Evolutionary conservation across 2,888 invertebrate species (phyloP).

Genomic region (Ypsolopha sequella): DNA sequence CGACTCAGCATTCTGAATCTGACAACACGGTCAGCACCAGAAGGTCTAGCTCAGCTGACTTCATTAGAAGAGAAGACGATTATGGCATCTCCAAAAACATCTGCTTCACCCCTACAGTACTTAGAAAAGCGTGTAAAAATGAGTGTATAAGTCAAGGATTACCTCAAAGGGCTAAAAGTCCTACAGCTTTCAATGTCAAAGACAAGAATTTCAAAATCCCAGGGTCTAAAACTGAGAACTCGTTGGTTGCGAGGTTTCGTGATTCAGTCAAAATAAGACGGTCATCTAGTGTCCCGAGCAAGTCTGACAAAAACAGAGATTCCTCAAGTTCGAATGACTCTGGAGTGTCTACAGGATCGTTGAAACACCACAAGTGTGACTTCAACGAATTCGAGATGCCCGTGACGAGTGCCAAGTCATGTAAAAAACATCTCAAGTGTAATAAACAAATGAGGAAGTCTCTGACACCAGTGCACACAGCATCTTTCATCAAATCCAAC

Average conservation of each 20-base stretch:
- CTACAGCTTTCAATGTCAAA: slow-evolving; percentile 29
- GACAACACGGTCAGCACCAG: slow-evolving; percentile 55
- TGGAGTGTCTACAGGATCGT: slow-evolving; percentile 76
- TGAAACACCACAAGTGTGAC: slow-evolving; percentile 73
- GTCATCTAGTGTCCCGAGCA: slow-evolving; percentile 78
- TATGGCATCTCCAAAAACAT: slow-evolving; percentile 41
- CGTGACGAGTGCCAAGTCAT: slow-evolving; percentile 56
- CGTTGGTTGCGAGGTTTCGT: slow-evolving; percentile 53
- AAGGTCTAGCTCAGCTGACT: slow-evolving; percentile 74
- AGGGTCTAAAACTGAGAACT: slow-evolving; percentile 50
- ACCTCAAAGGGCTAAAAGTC: slow-evolving; percentile 20
- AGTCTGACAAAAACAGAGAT: slow-evolving; percentile 76
- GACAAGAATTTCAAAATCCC: slow-evolving; percentile 50
- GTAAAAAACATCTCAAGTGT: slow-evolving; percentile 51
- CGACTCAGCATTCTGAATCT: slow-evolving; percentile 52
- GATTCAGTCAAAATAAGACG: slow-evolving; percentile 74
- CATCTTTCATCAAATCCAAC: slow-evolving; percentile 72
- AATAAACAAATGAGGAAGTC: slow-evolving; percentile 57
- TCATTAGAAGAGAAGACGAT: slow-evolving; percentile 69
- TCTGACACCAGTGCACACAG: slow-evolving; percentile 59
- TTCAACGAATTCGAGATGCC: slow-evolving; percentile 73
- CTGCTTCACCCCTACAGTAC: slow-evolving; percentile 54
- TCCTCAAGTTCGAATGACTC: slow-evolving; percentile 80
- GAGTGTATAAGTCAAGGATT: slow-evolving; percentile 45
- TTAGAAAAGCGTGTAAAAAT: slow-evolving; percentile 46